These are phyloP conservation scores for Ectropis crepuscularia DNA, from an alignment of 2,888 invertebrate genomes.

Conservation along the genomic window DNA sequence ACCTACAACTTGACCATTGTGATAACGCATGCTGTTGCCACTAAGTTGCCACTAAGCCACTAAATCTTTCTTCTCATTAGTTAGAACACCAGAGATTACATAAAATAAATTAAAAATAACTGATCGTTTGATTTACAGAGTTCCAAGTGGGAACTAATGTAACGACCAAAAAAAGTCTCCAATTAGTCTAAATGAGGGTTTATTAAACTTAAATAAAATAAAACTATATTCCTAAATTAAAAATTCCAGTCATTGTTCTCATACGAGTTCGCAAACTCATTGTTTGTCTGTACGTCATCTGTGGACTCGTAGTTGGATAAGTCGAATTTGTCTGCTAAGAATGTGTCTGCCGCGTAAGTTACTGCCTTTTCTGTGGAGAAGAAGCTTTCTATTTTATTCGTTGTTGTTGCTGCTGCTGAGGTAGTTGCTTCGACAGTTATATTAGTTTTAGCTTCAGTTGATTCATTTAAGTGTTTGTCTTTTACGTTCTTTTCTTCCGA, in stretches of 20 bases:
- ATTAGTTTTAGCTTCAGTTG: conserved; percentile 22
- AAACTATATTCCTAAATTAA: background rate
- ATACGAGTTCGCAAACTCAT: conserved; percentile 60
- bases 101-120: too few relatives aligned
- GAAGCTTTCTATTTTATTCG: conserved; percentile 56
- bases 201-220: too few relatives aligned
- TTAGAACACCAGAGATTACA: too few relatives aligned
- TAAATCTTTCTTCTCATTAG: too few relatives aligned
- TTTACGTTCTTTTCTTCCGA: conserved; percentile 27
- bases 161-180: too few relatives aligned
- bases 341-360: conserved; percentile 68
- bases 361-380: conserved; percentile 70
- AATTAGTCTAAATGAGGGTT: too few relatives aligned
- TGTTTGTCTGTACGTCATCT: conserved; percentile 54
- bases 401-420: conserved; percentile 38
- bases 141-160: too few relatives aligned
- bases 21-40: too few relatives aligned
- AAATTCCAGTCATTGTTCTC: conserved; percentile 46
- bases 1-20: too few relatives aligned
- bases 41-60: too few relatives aligned
- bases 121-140: too few relatives aligned
- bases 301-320: conserved; percentile 65
- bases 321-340: conserved; percentile 75
- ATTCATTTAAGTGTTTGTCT: background rate
- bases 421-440: conserved; percentile 2